Conservation (phyloP, 2,113 vertebrate species). For the Tamias sibiricus region DNA sequence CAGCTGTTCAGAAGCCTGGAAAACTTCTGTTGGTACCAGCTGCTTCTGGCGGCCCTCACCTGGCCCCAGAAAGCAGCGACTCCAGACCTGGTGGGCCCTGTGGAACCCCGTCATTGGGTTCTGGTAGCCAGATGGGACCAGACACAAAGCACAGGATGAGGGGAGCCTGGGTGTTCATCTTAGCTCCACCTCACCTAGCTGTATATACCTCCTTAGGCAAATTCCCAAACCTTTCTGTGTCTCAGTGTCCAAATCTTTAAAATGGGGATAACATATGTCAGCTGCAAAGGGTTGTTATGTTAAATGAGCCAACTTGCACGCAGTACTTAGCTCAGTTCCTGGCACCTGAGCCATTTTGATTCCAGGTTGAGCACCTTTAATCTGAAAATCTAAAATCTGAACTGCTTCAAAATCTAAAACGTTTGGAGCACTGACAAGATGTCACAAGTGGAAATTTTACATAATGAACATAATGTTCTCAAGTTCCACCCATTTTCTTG, state of each 20-base stretch:
- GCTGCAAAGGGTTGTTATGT: neutral
- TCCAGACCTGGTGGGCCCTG: neutral
- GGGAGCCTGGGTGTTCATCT: neutral
- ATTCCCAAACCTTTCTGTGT: neutral
- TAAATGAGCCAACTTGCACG: neutral
- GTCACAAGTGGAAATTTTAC: neutral
- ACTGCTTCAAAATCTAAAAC: neutral
- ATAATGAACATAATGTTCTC: no score
- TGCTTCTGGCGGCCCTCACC: conserved; percentile 43
- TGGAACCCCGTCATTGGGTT: neutral
- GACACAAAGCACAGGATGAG: neutral
- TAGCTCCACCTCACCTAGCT: neutral
- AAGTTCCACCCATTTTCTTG: no score
- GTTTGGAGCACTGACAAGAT: neutral
- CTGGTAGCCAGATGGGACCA: neutral
- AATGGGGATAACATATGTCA: neutral
- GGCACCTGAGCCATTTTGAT: neutral
- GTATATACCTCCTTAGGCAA: neutral
- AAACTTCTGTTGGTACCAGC: conserved; percentile 33
- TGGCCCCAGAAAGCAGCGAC: neutral
- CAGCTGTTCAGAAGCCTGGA: neutral
- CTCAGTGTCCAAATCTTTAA: neutral
- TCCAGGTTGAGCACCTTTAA: neutral
- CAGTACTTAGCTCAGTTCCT: neutral
- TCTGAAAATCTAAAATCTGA: neutral